Evolutionary conservation across 2,113 vertebrate genomes (phyloP), one percentile per base, ranked within the genome.

Genomic region (Cyanoliseus patagonus): DNA sequence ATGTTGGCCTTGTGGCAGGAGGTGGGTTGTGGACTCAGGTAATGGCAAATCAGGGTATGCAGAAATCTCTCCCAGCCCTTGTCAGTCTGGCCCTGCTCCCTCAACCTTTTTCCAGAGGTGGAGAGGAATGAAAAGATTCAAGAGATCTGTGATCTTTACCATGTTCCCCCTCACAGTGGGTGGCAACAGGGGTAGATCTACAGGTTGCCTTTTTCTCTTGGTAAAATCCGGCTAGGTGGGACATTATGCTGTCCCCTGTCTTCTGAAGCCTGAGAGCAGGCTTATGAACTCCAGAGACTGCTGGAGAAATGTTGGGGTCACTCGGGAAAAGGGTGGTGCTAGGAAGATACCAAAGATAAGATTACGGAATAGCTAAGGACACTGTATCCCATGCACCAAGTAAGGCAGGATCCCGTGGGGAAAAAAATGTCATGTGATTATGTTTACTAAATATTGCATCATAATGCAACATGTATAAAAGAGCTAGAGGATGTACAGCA

Each of bases 371-470:
- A 82, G 51, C 28, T 84, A 53, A 86, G 55, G 20, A 11, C 23
- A 17, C 15, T 63, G 63, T 61, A 77, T 53, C 28, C 72, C 52
- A 59, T 57, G 46, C 41, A 13, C 33, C 57, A 68, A 89, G 57
- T 30, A 35, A 88, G 49, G 72, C 37, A 59, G 51, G 35, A 77
- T 86, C 63, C 68, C 70, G 11, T 44, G 72, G 79, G 82, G 6
- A 35, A 67, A 90, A 80, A 88, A 72, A 17, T 31, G n/a, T 49
- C 64, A 33, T 1, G 3, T 59, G 41, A 53, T 46, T 77, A 31
- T 90, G 46, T 88, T 88, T 86, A n/a, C 47, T 63, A 64, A 93
- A 61, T 28, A 46, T 68, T 90, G 51, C 33, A 67, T 59, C 25
- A 24, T 63, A 67, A 90, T 28, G 28, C 64, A 77, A 41, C 9